Evolutionary conservation across 2,888 invertebrate genomes (phyloP).

Genomic region (Scaptomyza flava): DNA sequence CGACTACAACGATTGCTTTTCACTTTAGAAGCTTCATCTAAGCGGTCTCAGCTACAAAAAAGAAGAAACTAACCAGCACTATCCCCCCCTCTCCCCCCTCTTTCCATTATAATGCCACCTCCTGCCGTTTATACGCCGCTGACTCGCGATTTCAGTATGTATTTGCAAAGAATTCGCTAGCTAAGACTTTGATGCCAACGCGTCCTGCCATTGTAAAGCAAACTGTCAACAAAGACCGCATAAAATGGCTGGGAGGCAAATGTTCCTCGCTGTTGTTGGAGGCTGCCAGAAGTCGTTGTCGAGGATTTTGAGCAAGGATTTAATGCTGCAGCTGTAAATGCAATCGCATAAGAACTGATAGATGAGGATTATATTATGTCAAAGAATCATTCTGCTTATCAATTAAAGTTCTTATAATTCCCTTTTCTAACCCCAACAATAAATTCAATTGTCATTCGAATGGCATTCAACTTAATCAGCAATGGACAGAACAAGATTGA

Average conservation of each 20-base stretch:
- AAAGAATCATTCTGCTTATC: not conserved
- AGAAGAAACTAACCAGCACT: not conserved
- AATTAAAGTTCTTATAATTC: too few species aligned
- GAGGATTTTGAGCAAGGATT: constrained; percentile 46
- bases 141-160: constrained; percentile 65
- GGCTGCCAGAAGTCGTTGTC: constrained; percentile 50
- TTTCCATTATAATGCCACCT: not conserved
- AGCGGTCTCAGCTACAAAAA: constrained; percentile 4
- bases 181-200: constrained; percentile 25
- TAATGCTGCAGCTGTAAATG: constrained; percentile 44
- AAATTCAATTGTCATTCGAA: too few species aligned
- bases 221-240: constrained; percentile 75
- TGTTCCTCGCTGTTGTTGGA: constrained; percentile 32
- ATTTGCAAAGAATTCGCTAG: constrained; percentile 48
- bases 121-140: constrained; percentile 17
- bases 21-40: constrained; percentile 57
- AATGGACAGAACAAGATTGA: constrained; percentile 23
- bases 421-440: too few species aligned
- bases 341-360: constrained; percentile 14
- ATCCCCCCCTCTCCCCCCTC: not conserved
- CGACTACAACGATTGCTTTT: constrained; percentile 68
- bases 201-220: constrained; percentile 76
- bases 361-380: constrained; percentile 5
- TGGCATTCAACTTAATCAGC: too few species aligned
- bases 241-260: constrained; percentile 51